These are phyloP conservation scores for Caenorhabditis sp. DNA, from an alignment of 2,888 invertebrate species.

Conservation along the genomic window DNA sequence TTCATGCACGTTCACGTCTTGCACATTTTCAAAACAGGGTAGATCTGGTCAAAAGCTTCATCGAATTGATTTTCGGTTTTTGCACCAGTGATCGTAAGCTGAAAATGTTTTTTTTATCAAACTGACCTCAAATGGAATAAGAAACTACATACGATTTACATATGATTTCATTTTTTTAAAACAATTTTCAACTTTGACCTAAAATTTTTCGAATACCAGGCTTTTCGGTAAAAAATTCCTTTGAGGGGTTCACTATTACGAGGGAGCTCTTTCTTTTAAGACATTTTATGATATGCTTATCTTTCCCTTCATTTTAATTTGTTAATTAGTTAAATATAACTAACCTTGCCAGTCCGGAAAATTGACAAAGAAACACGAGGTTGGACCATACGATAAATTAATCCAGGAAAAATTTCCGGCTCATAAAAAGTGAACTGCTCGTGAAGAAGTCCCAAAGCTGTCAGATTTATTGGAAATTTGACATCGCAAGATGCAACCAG, in stretches of 20 bases:
- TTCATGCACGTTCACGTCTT: constrained; percentile 77
- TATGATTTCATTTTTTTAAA: too few relatives aligned
- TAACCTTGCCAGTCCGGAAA: constrained; percentile 96
- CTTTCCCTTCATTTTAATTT: too few relatives aligned
- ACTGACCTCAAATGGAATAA: too few relatives aligned
- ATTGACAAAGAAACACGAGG: constrained; percentile 93
- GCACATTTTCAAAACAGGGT: constrained; percentile 91
- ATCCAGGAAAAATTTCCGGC: constrained; percentile 97
- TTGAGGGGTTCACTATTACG: too few relatives aligned
- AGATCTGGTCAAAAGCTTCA: constrained; percentile 91
- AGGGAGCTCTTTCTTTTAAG: too few relatives aligned
- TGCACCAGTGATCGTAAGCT: constrained; percentile 86
- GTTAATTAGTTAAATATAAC: not conserved
- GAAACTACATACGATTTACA: too few relatives aligned
- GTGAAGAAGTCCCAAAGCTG: constrained; percentile 83
- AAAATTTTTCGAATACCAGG: too few relatives aligned
- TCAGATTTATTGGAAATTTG: constrained; percentile 83
- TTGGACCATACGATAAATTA: constrained; percentile 89
- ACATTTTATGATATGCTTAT: too few relatives aligned
- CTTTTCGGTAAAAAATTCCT: too few relatives aligned
- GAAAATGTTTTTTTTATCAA: constrained; percentile 16
- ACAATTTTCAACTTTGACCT: too few relatives aligned
- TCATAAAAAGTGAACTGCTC: constrained; percentile 86
- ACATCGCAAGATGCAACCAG: constrained; percentile 89
- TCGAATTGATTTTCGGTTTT: constrained; percentile 89